phyloP scores from a whole-genome alignment of 2,113 vertebrate species.

The Colius striatus region DNA sequence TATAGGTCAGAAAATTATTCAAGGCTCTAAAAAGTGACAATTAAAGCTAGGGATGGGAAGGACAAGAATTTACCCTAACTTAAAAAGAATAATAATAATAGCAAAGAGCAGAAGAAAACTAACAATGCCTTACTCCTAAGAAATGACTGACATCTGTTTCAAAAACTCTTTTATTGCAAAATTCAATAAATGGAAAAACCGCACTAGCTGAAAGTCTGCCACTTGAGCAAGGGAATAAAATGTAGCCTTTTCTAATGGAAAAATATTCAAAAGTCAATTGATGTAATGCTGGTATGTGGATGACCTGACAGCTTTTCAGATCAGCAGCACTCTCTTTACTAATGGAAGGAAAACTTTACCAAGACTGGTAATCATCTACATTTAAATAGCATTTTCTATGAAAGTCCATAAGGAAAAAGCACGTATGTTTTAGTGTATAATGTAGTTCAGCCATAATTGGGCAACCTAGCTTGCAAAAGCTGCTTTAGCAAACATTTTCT shows the following conservation, averaged over 20 bases:
- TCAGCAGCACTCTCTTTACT: constrained; percentile 40
- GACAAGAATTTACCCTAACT: not conserved
- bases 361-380: not conserved
- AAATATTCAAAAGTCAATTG: constrained; percentile 68
- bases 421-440: not conserved
- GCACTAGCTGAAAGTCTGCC: constrained; percentile 56
- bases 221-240: constrained; percentile 36
- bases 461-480: not conserved
- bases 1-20: constrained; percentile 11
- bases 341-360: constrained; percentile 53
- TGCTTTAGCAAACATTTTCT: not conserved
- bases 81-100: not conserved
- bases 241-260: constrained; percentile 60
- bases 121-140: constrained; percentile 35
- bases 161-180: constrained; percentile 59
- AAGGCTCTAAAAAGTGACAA: constrained; percentile 10
- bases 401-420: constrained; percentile 39
- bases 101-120: not conserved
- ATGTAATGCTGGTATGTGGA: constrained; percentile 50
- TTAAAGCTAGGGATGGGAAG: constrained; percentile 1
- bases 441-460: not conserved
- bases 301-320: constrained; percentile 63
- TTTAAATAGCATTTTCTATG: constrained; percentile 28
- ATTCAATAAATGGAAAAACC: constrained; percentile 65
- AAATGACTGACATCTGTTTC: constrained; percentile 66